A percentile compares a stretch with the other conserved stretches of the same genome.
These are phyloP conservation scores for Pluvialis apricaria DNA, from an alignment of 2,113 vertebrate genomes.

Conservation along the genomic window DNA sequence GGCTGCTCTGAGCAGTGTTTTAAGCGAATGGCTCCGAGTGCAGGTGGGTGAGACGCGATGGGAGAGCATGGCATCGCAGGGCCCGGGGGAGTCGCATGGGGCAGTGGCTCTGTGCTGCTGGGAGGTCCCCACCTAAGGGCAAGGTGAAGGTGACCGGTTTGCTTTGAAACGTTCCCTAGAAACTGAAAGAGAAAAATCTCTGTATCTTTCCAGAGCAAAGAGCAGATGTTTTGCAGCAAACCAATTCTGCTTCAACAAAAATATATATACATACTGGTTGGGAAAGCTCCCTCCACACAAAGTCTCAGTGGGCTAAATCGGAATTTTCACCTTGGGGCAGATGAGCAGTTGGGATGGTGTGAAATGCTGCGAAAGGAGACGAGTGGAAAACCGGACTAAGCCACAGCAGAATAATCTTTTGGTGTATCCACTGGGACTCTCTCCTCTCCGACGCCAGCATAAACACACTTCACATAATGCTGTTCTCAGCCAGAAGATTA, in stretches of 20 bases:
- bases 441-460: neutral
- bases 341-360: fast-evolving
- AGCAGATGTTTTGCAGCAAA: neutral
- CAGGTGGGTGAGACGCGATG: neutral
- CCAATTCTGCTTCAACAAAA: neutral
- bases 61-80: fast-evolving
- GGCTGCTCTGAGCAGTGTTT: neutral
- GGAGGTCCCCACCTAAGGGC: neutral
- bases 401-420: neutral
- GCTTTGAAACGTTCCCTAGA: neutral
- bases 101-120: neutral
- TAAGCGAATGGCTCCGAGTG: fast-evolving
- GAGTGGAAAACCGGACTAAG: neutral
- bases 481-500: neutral
- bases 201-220: neutral
- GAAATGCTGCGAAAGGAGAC: fast-evolving
- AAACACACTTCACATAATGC: neutral
- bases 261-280: neutral
- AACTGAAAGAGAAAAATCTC: neutral
- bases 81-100: fast-evolving
- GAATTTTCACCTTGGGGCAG: neutral
- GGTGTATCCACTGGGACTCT: neutral
- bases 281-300: neutral
- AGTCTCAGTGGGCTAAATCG: neutral
- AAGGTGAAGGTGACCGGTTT: too few relatives aligned